These are phyloP conservation scores for Ceramica pisi DNA, from an alignment of 2,888 invertebrate species.

Conservation along the genomic window DNA sequence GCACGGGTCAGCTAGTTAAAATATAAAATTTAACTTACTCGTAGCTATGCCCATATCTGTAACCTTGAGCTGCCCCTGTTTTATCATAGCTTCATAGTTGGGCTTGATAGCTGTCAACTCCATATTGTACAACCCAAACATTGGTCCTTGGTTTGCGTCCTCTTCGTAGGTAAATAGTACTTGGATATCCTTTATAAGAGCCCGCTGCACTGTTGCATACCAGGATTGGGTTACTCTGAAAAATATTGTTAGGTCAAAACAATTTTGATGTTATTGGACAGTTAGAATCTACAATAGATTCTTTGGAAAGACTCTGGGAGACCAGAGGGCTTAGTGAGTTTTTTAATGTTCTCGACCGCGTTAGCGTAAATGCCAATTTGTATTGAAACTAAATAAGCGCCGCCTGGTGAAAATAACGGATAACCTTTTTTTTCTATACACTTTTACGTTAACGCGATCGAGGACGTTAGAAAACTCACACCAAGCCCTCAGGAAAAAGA, in stretches of 20 bases:
- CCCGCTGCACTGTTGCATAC: conserved; percentile 94
- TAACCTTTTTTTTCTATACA: too few relatives aligned
- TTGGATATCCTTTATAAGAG: conserved; percentile 95
- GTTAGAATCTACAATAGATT: neutral
- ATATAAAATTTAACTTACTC: conserved; percentile 87
- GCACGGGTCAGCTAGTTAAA: neutral
- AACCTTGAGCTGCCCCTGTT: conserved; percentile 95
- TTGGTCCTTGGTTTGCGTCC: conserved; percentile 92
- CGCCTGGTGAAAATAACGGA: too few relatives aligned
- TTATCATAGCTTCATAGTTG: conserved; percentile 97
- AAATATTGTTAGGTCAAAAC: neutral
- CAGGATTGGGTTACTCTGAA: conserved; percentile 92
- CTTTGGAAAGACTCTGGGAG: neutral
- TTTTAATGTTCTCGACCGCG: too few relatives aligned
- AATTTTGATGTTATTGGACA: neutral
- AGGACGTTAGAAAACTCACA: too few relatives aligned
- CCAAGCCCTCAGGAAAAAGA: too few relatives aligned
- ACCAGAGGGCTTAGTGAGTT: too few relatives aligned
- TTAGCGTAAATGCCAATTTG: too few relatives aligned
- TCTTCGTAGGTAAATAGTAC: conserved; percentile 95
- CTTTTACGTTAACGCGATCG: too few relatives aligned
- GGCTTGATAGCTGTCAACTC: conserved; percentile 96
- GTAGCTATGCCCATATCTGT: conserved; percentile 96
- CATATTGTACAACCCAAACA: conserved; percentile 94
- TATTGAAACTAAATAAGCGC: too few relatives aligned